Percentiles rank a stretch among this genome's conserved stretches.
Evolutionary conservation across 37 sponge, comb jelly and placozoan species (phyloP).

Genomic region (Crambe crambe): DNA sequence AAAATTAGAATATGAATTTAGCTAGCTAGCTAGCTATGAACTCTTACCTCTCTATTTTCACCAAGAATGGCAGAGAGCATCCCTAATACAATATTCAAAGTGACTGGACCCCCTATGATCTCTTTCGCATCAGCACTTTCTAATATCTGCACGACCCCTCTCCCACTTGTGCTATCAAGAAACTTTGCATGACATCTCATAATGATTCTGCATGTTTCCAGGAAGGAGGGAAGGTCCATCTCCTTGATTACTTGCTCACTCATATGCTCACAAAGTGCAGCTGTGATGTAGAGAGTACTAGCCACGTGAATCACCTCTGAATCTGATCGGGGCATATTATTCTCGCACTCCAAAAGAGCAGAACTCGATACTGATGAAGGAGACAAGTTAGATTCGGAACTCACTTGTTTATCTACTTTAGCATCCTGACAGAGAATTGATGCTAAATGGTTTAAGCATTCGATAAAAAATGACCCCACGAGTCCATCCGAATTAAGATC

Average conservation of each 20-base stretch:
- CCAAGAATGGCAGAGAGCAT: conserved; percentile 58
- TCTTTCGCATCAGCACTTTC: background rate
- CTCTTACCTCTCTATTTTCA: conserved; percentile 28
- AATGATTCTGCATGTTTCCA: conserved; percentile 1
- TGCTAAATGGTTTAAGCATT: conserved; percentile 20
- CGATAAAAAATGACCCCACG: conserved; percentile 11
- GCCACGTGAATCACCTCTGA: conserved; percentile 7
- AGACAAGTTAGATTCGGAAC: background rate
- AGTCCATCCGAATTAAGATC: background rate
- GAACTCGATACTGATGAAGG: background rate
- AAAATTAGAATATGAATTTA: too few species aligned
- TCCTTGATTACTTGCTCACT: conserved; percentile 5
- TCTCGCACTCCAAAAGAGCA: conserved; percentile 29
- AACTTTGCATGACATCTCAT: conserved; percentile 34
- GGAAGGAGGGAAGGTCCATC: conserved; percentile 5
- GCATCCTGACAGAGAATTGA: background rate
- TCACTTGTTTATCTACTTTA: background rate
- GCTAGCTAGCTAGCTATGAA: too few species aligned
- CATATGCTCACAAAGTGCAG: conserved; percentile 55
- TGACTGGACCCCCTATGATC: conserved; percentile 50
- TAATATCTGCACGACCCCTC: background rate
- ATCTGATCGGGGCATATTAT: background rate
- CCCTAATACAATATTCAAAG: conserved; percentile 72
- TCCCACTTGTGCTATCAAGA: background rate
- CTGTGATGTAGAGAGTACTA: conserved; percentile 37